Conservation (phyloP, 2,888 invertebrate species). For the Prosopocoilus inquinatus region DNA sequence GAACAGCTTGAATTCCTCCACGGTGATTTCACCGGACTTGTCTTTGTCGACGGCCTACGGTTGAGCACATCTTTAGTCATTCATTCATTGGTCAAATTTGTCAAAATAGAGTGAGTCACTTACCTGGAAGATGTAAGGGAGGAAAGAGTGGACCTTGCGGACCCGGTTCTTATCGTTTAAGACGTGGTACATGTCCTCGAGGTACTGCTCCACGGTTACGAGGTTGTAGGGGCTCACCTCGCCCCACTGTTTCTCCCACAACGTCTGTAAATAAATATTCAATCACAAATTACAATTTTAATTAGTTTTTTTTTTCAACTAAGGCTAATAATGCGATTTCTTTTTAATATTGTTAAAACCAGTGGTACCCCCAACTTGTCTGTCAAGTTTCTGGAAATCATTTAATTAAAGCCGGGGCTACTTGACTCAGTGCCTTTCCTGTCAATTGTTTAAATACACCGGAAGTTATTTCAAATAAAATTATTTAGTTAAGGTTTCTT, state of each 20-base stretch:
- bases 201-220: constrained; percentile 77
- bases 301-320: neutral
- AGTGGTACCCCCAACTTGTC: no score
- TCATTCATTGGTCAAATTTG: neutral
- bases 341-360: constrained; percentile 9
- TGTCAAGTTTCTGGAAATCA: no score
- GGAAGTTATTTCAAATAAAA: no score
- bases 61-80: constrained; percentile 9
- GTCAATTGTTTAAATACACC: no score
- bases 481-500: no score
- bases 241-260: constrained; percentile 84
- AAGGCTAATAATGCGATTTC: neutral
- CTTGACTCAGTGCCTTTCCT: no score
- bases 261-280: constrained; percentile 55
- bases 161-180: constrained; percentile 72
- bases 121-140: constrained; percentile 82
- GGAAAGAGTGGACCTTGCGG: constrained; percentile 72
- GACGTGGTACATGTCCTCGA: constrained; percentile 80
- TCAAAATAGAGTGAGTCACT: constrained; percentile 21
- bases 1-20: constrained; percentile 80
- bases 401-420: no score
- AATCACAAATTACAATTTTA: neutral
- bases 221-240: constrained; percentile 78
- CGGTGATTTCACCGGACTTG: constrained; percentile 72
- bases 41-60: constrained; percentile 79